Conservation (phyloP, 2,797 vertebrate genomes). For the Harpagifer antarcticus region DNA sequence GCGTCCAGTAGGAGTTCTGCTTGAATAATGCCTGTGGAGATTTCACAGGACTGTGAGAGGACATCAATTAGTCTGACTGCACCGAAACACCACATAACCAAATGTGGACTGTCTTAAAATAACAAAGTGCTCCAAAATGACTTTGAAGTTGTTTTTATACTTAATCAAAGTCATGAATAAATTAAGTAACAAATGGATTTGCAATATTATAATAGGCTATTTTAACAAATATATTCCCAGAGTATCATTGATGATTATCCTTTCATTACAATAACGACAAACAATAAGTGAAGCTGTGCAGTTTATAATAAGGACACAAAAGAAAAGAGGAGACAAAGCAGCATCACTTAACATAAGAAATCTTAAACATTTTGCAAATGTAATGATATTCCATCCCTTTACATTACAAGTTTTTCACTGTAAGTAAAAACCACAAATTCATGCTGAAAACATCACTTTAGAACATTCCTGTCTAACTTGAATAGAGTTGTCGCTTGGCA, state of each 20-base stretch:
- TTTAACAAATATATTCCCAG: background rate
- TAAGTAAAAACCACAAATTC: background rate
- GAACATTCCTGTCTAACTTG: constrained; percentile 2
- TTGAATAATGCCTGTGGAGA: background rate
- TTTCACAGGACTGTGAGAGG: background rate
- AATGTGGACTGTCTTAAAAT: background rate
- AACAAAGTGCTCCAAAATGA: background rate
- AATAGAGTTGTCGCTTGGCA: constrained; percentile 25
- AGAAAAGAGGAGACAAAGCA: too few species aligned
- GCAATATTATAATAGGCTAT: too few species aligned
- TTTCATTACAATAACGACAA: background rate
- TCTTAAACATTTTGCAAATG: background rate
- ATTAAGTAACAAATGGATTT: background rate
- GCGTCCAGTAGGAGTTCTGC: background rate
- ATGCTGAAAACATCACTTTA: background rate
- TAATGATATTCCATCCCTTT: background rate
- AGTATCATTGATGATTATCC: background rate
- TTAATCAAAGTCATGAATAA: background rate
- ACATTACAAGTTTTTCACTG: background rate
- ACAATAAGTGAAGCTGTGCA: too few species aligned
- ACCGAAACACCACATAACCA: background rate
- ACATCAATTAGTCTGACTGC: background rate
- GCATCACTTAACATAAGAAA: too few species aligned
- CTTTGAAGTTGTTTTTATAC: background rate
- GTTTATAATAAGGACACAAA: background rate